These are phyloP conservation scores for Pseudococcus viburni DNA, from an alignment of 2,888 invertebrate genomes.

Conservation along the genomic window DNA sequence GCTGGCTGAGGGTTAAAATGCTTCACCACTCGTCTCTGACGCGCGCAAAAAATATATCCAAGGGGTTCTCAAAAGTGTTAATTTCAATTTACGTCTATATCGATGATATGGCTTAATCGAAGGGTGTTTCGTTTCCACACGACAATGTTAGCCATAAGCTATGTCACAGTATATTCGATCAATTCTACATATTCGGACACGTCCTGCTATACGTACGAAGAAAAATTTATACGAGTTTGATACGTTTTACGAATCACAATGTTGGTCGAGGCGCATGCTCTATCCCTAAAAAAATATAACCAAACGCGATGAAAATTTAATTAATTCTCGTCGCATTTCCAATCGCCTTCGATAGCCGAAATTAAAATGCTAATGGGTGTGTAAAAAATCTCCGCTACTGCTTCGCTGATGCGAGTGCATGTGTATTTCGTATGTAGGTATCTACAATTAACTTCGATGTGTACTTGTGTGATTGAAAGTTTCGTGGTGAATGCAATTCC, in stretches of 20 bases:
- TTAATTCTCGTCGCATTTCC: constrained; percentile 28
- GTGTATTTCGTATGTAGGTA: neutral
- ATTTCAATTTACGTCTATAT: neutral
- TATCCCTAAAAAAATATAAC: neutral
- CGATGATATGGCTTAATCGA: neutral
- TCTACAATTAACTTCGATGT: no score
- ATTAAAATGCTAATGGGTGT: constrained; percentile 17
- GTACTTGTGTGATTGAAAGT: neutral
- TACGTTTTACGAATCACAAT: constrained; percentile 1
- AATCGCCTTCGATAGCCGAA: neutral
- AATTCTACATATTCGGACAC: constrained; percentile 8
- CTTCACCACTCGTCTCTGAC: neutral
- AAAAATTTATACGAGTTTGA: constrained; percentile 23
- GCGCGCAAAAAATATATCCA: neutral
- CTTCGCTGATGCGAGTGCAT: neutral
- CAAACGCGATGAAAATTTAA: constrained; percentile 9
- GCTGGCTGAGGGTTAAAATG: neutral
- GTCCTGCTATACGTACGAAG: neutral
- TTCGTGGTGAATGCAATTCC: neutral
- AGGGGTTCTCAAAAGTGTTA: constrained; percentile 57
- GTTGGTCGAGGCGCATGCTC: neutral
- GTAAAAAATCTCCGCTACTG: neutral
- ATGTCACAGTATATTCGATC: neutral
- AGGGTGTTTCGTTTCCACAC: neutral
- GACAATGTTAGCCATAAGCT: neutral